A percentile compares a stretch with the other conserved stretches of the same genome.
Conservation (phyloP, 2,797 vertebrate species). For the Enteromius radiatus region DNA sequence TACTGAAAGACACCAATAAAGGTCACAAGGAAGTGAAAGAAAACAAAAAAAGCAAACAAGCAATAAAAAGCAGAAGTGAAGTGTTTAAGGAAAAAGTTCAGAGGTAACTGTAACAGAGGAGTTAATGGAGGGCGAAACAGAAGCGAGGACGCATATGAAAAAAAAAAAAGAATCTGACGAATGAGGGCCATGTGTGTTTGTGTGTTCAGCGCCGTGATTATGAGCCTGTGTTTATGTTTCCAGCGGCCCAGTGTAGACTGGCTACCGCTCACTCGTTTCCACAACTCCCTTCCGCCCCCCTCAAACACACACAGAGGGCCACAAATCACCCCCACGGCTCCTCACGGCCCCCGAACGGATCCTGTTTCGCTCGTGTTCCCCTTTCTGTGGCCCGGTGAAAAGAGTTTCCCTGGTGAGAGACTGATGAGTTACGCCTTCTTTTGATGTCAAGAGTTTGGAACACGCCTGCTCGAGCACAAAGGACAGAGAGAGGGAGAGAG, state of each 20-base stretch:
- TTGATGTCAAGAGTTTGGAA: conserved; percentile 81
- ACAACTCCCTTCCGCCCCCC: conserved; percentile 36
- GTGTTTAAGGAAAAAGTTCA: conserved; percentile 7
- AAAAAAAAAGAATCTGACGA: conserved; percentile 34
- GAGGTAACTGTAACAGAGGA: background rate
- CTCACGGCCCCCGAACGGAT: conserved; percentile 31
- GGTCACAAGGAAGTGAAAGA: background rate
- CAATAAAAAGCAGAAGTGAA: background rate
- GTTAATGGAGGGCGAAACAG: conserved; percentile 15
- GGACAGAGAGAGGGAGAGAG: conserved; percentile 63
- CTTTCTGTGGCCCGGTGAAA: conserved; percentile 72
- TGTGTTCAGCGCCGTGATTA: conserved; percentile 32
- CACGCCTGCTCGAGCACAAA: conserved; percentile 76
- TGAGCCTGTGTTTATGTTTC: conserved; percentile 49
- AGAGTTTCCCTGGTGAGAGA: conserved; percentile 75
- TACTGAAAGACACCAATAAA: background rate
- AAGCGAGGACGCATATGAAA: background rate
- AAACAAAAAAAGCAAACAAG: background rate
- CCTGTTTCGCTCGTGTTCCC: conserved; percentile 55
- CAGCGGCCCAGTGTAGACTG: conserved; percentile 20
- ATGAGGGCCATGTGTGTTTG: conserved; percentile 51
- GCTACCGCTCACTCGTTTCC: conserved; percentile 33
- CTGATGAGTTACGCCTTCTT: conserved; percentile 80
- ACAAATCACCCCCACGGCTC: conserved; percentile 44
- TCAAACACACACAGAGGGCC: conserved; percentile 10